Evolutionary conservation across 2,113 vertebrate genomes (phyloP).

Genomic region (Mesitornis unicolor): DNA sequence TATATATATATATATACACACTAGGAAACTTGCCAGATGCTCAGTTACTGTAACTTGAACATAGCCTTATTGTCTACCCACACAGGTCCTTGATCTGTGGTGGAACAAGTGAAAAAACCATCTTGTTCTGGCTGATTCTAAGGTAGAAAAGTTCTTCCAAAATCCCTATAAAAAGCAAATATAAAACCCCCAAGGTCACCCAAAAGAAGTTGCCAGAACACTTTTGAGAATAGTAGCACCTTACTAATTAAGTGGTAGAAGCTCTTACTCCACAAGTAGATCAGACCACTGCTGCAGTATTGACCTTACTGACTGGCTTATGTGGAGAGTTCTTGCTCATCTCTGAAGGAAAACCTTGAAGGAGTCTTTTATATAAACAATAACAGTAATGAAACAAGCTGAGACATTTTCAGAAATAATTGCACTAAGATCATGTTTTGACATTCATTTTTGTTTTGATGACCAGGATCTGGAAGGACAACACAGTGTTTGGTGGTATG

Average conservation of each 20-base stretch:
- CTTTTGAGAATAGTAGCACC: neutral
- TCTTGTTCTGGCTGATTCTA: neutral
- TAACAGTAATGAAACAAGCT: neutral
- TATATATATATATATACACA: accelerated
- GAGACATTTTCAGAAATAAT: neutral
- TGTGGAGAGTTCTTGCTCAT: neutral
- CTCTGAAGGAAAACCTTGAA: neutral
- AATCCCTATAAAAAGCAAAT: neutral
- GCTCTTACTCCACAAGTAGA: neutral
- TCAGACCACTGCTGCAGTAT: neutral
- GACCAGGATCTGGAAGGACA: neutral
- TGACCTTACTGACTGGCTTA: neutral
- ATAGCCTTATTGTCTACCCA: neutral
- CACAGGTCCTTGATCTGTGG: neutral
- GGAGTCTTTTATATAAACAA: neutral
- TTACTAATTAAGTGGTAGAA: neutral
- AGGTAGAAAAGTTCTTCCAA: neutral
- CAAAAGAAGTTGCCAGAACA: neutral
- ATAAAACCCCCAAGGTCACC: neutral
- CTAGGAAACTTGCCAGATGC: neutral
- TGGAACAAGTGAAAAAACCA: neutral
- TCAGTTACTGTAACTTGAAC: neutral
- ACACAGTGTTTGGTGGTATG: neutral
- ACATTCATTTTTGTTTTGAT: neutral
- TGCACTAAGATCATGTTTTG: neutral